phyloP scores from a whole-genome alignment of 2,888 invertebrate species.

The Glaucopsyche alexis region DNA sequence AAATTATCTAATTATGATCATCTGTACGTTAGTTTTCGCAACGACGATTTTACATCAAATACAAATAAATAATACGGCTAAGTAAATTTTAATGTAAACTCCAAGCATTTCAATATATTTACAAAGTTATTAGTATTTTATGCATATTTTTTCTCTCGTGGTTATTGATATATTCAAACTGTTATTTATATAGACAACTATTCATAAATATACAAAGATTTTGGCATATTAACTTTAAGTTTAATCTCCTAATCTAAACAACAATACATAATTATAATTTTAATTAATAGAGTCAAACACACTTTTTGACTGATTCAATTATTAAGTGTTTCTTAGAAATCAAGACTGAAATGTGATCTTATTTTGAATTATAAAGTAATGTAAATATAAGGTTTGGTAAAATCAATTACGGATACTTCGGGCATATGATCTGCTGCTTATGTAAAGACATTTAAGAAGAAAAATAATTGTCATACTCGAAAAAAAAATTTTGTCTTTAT shows the following conservation, averaged over 20 bases:
- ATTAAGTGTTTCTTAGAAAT: too few species aligned
- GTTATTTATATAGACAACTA: background rate
- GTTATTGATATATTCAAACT: background rate
- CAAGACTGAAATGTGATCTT: too few species aligned
- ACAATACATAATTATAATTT: too few species aligned
- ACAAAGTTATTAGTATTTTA: conserved; percentile 3
- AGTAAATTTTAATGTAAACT: conserved; percentile 1
- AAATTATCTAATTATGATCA: background rate
- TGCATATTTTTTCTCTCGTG: background rate
- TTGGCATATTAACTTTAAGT: background rate
- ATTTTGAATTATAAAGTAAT: too few species aligned
- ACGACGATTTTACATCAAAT: background rate
- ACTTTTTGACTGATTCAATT: too few species aligned
- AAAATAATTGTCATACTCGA: too few species aligned
- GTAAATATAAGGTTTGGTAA: too few species aligned
- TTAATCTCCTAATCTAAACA: background rate
- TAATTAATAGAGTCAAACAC: too few species aligned
- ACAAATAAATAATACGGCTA: background rate
- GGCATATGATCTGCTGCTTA: too few species aligned
- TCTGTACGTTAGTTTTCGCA: background rate
- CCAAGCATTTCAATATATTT: background rate
- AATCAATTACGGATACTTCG: too few species aligned
- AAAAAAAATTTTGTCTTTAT: too few species aligned
- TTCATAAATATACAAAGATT: background rate
- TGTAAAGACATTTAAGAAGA: too few species aligned